These are phyloP conservation scores for Urophycis tenuis DNA, from an alignment of 2,797 vertebrate genomes.

Conservation along the genomic window DNA sequence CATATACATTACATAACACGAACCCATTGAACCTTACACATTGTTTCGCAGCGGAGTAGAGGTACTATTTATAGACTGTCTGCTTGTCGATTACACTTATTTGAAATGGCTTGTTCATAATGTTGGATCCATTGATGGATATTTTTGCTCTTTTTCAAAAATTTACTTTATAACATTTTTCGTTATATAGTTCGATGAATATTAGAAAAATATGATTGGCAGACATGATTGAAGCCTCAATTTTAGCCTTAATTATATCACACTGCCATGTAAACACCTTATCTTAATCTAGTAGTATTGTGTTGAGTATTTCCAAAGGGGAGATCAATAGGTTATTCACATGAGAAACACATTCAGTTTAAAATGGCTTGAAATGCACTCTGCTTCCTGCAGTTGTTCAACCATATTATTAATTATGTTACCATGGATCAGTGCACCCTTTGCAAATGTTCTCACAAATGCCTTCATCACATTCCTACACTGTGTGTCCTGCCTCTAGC, in stretches of 20 bases:
- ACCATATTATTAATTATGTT: conserved; percentile 22
- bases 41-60: neutral
- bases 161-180: neutral
- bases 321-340: neutral
- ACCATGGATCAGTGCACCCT: conserved; percentile 19
- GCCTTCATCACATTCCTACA: conserved; percentile 19
- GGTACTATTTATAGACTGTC: neutral
- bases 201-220: neutral
- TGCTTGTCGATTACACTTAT: neutral
- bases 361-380: neutral
- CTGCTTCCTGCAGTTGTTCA: neutral
- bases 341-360: neutral
- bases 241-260: neutral
- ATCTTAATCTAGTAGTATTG: neutral
- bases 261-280: neutral
- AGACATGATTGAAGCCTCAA: neutral
- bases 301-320: conserved; percentile 14
- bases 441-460: conserved; percentile 23
- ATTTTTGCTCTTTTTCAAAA: neutral
- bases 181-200: neutral
- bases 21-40: conserved; percentile 52
- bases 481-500: conserved; percentile 17
- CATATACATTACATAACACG: conserved; percentile 51
- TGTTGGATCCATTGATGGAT: neutral
- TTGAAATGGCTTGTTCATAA: neutral